Evolutionary conservation across 2,113 vertebrate species (phyloP).

Genomic region (Typhlomys cinereus): DNA sequence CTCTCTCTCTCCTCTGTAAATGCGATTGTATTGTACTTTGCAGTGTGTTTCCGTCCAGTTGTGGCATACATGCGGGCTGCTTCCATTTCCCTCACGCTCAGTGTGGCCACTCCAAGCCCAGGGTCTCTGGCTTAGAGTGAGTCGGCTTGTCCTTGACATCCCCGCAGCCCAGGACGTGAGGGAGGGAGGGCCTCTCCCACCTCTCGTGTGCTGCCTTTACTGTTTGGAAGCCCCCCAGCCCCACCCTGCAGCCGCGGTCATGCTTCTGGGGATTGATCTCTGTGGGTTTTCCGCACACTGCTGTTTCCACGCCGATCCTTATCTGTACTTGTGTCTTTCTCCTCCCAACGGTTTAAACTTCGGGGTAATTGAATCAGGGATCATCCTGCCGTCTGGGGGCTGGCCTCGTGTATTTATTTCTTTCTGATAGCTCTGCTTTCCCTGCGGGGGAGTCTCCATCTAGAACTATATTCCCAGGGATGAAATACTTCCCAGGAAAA

Average conservation of each 20-base stretch:
- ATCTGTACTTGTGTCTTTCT: not conserved
- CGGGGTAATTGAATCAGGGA: not conserved
- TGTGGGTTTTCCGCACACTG: not conserved
- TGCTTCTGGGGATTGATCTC: not conserved
- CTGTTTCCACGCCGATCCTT: fast-evolving
- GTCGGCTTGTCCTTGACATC: not conserved
- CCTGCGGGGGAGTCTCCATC: fast-evolving
- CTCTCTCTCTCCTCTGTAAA: too few relatives aligned
- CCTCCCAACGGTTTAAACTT: not conserved
- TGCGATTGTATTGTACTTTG: not conserved
- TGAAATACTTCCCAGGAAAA: fast-evolving
- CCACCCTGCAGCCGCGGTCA: not conserved
- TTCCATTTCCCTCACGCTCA: not conserved
- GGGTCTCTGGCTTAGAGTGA: not conserved
- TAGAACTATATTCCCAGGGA: too few relatives aligned
- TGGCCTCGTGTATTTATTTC: not conserved
- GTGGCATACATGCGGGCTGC: not conserved
- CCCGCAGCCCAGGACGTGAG: not conserved
- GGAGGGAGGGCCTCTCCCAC: not conserved
- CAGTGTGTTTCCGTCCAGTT: not conserved
- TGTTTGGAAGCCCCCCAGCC: not conserved
- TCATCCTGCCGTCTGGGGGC: too few relatives aligned
- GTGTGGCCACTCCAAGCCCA: not conserved
- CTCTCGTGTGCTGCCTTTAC: not conserved
- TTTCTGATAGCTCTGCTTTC: not conserved